Conservation (phyloP, 2,797 vertebrate genomes). For the Gadopsis bispinosus region DNA sequence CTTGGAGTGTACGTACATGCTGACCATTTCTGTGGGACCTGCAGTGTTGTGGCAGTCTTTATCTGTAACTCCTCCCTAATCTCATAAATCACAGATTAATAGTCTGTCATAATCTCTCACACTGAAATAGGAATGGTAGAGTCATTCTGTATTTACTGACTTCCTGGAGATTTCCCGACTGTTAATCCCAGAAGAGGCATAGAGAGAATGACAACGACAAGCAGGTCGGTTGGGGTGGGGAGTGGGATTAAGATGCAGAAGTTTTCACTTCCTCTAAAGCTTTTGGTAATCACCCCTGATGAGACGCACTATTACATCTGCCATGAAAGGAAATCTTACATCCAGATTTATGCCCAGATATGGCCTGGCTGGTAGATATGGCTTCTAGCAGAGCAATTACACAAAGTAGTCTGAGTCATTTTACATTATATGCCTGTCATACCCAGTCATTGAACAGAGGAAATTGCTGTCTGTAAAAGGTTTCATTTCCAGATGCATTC, state of each 20-base stretch:
- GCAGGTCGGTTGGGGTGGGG: background rate
- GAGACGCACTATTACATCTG: conserved; percentile 28
- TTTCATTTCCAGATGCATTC: conserved; percentile 9
- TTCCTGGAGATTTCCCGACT: conserved; percentile 27
- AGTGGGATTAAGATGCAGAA: conserved; percentile 41
- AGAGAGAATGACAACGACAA: conserved; percentile 13
- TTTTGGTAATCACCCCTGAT: conserved; percentile 10
- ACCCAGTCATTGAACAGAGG: conserved; percentile 17
- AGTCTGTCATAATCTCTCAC: conserved; percentile 31
- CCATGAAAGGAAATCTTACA: background rate
- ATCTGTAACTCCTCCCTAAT: conserved; percentile 31
- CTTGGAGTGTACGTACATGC: background rate
- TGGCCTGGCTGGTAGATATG: background rate
- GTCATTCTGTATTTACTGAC: background rate
- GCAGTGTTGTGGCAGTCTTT: background rate
- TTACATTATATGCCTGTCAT: background rate
- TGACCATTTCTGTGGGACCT: background rate
- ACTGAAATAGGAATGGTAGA: conserved; percentile 23
- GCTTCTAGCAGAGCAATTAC: conserved; percentile 17
- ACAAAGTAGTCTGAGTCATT: conserved; percentile 37
- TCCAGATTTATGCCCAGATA: background rate
- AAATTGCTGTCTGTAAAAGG: conserved; percentile 18
- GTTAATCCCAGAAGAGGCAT: conserved; percentile 43
- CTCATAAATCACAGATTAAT: conserved; percentile 46
- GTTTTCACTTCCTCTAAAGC: conserved; percentile 21